These are phyloP conservation scores for Cervus canadensis DNA, from an alignment of 2,113 vertebrate genomes.

Conservation along the genomic window DNA sequence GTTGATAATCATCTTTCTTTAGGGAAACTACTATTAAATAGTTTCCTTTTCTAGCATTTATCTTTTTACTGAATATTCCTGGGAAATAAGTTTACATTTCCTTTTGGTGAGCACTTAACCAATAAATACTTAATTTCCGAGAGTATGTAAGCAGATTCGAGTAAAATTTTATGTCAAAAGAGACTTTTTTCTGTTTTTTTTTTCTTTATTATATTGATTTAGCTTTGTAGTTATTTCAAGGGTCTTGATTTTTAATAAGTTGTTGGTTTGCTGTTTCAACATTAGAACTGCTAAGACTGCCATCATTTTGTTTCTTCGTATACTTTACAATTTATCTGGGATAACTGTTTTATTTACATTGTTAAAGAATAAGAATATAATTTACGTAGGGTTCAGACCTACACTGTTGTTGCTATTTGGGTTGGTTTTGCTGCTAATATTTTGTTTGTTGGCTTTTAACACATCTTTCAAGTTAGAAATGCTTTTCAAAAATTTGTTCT, in stretches of 20 bases:
- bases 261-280: not conserved
- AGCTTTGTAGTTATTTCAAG: not conserved
- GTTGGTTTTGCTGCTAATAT: not conserved
- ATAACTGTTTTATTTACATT: not conserved
- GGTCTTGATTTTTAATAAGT: not conserved
- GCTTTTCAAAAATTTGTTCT: not conserved
- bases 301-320: not conserved
- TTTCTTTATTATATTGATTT: not conserved
- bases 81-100: not conserved
- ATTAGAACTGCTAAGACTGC: not conserved
- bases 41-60: not conserved
- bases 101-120: not conserved
- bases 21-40: not conserved
- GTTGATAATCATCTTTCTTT: not conserved
- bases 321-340: not conserved
- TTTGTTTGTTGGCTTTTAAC: not conserved
- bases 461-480: not conserved
- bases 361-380: not conserved
- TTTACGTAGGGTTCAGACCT: not conserved
- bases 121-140: slow-evolving; percentile 36
- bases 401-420: not conserved
- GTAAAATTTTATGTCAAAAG: not conserved
- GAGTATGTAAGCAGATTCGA: not conserved
- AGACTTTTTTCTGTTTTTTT: not conserved
- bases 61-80: not conserved